Base-by-base conservation (phyloP, 1,140 invertebrate species). In the Zaprionus ornatus region DNA sequence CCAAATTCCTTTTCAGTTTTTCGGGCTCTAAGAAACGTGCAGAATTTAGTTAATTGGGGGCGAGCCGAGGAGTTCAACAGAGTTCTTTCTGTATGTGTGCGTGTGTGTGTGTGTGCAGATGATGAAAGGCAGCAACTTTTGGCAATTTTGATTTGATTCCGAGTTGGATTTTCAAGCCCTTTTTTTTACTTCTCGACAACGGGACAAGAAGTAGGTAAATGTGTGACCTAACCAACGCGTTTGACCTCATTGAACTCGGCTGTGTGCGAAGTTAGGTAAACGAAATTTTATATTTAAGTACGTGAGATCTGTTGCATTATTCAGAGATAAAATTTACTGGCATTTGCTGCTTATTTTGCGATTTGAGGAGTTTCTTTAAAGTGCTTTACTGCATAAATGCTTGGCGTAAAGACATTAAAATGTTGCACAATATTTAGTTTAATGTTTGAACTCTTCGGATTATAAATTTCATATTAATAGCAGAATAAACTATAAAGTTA, bases 31-130 rank as follows among this genome's bases (percentile, higher is more conserved):
- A 27, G 35, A 45, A 42, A 42, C n/a, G 37, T 59, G 29, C 19
- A 57, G 66, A 37, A 56, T 56, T 64, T 71, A n/a, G 52, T 25
- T 56, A 56, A 71, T 65, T 71, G 52, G 62, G 40, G 57, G 45
- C 42, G n/a, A 50, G 45, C 29, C 10, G 19, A 32, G 55, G 23
- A 55, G 52, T 25, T 19, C 3, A 25, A 25, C 25, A 4, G 25
- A 25, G 32, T 35, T 57, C 17, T n/a, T 12, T 37, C 35, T 37
- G 35, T 37, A 9, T 37, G 40, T 42, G 40, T 48, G 17, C 21
- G 17, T 48, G 42, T 25, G 23, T 21, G 27, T 35, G 55, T 61
- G 23, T 27, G 3, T 61, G 42, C 17, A 54, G 29, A 35, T 21
- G 48, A 40, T 66, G 64, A 68, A 60, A 67, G 54, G 55, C 56